These are phyloP conservation scores for Drosophila algonquin DNA, from an alignment of 2,888 invertebrate species.

Conservation along the genomic window DNA sequence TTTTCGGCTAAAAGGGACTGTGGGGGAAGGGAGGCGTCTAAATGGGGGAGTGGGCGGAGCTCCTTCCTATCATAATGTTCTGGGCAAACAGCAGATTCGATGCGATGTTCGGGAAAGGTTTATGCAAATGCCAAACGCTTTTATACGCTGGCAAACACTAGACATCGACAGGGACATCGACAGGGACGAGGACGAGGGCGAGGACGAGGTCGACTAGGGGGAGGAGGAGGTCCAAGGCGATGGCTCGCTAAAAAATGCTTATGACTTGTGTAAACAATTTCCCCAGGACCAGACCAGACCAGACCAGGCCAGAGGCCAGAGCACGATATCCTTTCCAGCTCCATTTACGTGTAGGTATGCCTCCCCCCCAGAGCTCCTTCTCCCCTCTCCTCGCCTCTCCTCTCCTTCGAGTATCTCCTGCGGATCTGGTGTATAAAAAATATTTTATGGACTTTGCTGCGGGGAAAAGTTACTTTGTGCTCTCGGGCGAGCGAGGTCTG, in stretches of 20 bases:
- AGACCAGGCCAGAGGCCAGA: conserved; percentile 3
- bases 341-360: conserved; percentile 71
- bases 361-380: conserved; percentile 26
- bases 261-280: conserved; percentile 79
- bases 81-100: conserved; percentile 39
- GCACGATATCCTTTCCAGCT: conserved; percentile 8
- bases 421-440: conserved; percentile 61
- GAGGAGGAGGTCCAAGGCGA: conserved; percentile 43
- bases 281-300: conserved; percentile 28
- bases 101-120: conserved; percentile 57
- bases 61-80: conserved; percentile 39
- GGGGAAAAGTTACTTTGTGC: conserved; percentile 69
- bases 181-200: not conserved
- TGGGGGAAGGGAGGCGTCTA: conserved; percentile 7
- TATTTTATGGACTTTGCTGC: conserved; percentile 71
- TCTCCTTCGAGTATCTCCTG: conserved; percentile 18
- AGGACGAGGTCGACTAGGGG: conserved; percentile 4
- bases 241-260: conserved; percentile 77
- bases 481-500: conserved; percentile 55
- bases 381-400: no score
- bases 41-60: not conserved
- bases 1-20: conserved; percentile 9
- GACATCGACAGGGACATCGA: conserved; percentile 1
- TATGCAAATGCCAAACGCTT: conserved; percentile 68
- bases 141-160: conserved; percentile 68